Conservation (phyloP, 2,888 invertebrate genomes). For the Amblyteles armatorius region DNA sequence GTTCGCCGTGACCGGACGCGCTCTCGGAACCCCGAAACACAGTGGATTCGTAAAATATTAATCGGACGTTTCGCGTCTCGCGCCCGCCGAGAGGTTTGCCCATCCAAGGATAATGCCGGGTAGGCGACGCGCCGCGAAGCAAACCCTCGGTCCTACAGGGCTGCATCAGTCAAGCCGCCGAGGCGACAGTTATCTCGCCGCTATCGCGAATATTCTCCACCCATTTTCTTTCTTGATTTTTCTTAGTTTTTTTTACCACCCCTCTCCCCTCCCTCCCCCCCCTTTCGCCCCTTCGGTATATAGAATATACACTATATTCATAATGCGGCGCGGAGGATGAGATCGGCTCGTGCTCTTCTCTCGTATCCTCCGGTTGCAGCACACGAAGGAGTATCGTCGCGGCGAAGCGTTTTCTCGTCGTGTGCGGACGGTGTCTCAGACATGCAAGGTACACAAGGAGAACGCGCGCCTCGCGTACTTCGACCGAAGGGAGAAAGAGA, state of each 20-base stretch:
- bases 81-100: background rate
- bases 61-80: conserved; percentile 5
- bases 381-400: conserved; percentile 35
- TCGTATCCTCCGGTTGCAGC: conserved; percentile 46
- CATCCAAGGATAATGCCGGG: background rate
- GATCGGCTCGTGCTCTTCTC: conserved; percentile 23
- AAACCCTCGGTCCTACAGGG: conserved; percentile 11
- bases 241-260: conserved; percentile 29
- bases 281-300: background rate
- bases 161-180: conserved; percentile 19
- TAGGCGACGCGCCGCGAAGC: background rate
- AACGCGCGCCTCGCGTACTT: conserved; percentile 3
- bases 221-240: conserved; percentile 32
- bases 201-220: conserved; percentile 59
- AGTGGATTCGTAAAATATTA: conserved; percentile 14
- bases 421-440: conserved; percentile 74
- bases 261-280: background rate
- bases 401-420: conserved; percentile 49
- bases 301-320: conserved; percentile 25
- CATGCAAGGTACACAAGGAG: conserved; percentile 78
- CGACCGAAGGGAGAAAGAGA: conserved; percentile 25
- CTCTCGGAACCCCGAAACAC: background rate
- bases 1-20: background rate
- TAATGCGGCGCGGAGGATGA: conserved; percentile 29
- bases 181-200: conserved; percentile 61